Evolutionary conservation across 1,140 invertebrate genomes (phyloP).

Genomic region (Caerostris darwini): DNA sequence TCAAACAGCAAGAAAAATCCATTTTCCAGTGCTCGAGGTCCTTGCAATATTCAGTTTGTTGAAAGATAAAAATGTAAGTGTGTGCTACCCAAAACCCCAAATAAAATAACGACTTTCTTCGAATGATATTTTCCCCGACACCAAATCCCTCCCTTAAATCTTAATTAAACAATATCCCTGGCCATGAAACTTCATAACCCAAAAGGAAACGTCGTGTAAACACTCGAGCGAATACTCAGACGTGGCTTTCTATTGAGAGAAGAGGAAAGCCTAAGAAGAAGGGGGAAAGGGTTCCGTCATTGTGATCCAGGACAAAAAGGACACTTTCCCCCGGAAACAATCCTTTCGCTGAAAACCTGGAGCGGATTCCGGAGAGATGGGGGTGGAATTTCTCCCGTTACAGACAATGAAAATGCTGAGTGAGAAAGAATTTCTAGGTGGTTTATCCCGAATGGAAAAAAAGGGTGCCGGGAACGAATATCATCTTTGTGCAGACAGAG

Average conservation of each 20-base stretch:
- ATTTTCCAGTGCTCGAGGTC: no score
- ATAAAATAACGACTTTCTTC: no score
- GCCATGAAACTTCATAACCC: not conserved
- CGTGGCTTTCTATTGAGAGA: conserved; percentile 28
- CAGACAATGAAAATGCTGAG: conserved; percentile 31
- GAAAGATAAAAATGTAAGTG: not conserved
- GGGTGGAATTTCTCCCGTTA: not conserved
- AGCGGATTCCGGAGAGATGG: not conserved
- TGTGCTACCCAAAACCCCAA: not conserved
- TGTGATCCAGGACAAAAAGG: conserved; percentile 14
- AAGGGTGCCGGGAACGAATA: not conserved
- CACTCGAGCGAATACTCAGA: not conserved
- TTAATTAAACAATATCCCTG: not conserved
- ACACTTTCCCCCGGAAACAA: conserved; percentile 61
- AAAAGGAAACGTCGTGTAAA: conserved; percentile 39
- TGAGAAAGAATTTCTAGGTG: not conserved
- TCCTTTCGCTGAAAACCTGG: conserved; percentile 47
- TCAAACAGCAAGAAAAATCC: no score
- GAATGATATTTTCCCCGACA: not conserved
- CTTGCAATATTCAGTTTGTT: not conserved
- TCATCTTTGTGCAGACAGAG: not conserved
- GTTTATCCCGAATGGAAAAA: not conserved
- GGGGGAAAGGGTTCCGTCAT: not conserved
- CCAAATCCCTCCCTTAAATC: not conserved
- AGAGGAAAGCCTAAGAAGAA: not conserved